A percentile compares a stretch with the other conserved stretches of the same genome.
Evolutionary conservation across 2,888 invertebrate species (phyloP).

Genomic region (Chloromyia formosa): DNA sequence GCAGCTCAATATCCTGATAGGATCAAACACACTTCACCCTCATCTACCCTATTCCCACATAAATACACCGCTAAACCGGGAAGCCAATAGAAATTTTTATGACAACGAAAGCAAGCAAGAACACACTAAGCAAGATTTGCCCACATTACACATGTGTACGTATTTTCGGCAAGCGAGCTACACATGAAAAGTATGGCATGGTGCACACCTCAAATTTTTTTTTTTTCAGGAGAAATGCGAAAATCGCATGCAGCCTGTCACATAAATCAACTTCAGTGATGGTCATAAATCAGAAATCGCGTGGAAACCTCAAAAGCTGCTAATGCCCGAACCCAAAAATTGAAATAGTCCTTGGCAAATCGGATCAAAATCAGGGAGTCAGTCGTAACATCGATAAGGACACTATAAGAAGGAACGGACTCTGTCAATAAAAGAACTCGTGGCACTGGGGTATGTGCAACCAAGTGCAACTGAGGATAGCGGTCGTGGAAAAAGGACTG

Average conservation of each 20-base stretch:
- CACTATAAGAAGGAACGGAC: background rate
- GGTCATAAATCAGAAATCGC: conserved; percentile 50
- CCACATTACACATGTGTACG: background rate
- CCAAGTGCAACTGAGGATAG: background rate
- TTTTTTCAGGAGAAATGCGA: conserved; percentile 43
- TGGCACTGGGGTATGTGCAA: conserved; percentile 11
- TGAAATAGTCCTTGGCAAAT: conserved; percentile 28
- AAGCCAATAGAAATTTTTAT: conserved; percentile 22
- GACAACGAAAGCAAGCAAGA: background rate
- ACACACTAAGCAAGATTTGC: background rate
- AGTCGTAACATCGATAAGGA: conserved; percentile 5
- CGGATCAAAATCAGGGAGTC: conserved; percentile 26
- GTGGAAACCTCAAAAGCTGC: conserved; percentile 50
- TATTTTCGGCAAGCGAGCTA: too few relatives aligned
- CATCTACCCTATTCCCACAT: conserved; percentile 1
- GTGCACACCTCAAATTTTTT: conserved; percentile 33
- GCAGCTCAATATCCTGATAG: too few relatives aligned
- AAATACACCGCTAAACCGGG: background rate
- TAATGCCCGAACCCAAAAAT: conserved; percentile 45
- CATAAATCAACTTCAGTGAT: conserved; percentile 50
- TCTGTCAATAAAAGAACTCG: conserved; percentile 32
- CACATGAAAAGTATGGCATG: conserved; percentile 9
- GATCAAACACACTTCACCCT: background rate
- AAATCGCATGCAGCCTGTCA: conserved; percentile 50
- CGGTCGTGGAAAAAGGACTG: too few relatives aligned